Conservation (phyloP, 2,888 invertebrate genomes). For the Ormyrus nitidulus region DNA sequence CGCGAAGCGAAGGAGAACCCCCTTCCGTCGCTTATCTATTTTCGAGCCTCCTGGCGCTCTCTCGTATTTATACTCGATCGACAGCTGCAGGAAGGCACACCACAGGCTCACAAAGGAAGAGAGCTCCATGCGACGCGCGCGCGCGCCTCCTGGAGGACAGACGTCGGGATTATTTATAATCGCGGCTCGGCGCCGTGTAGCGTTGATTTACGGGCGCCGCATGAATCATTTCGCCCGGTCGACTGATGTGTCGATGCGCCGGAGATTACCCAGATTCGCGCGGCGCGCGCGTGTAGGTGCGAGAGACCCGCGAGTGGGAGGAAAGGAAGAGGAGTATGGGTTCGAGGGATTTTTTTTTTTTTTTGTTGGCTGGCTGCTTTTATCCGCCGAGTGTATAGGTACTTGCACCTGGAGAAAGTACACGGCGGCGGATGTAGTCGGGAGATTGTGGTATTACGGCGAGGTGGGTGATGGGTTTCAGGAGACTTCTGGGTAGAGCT, state of each 20-base stretch:
- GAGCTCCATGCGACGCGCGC: too few species aligned
- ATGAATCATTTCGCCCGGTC: conserved; percentile 49
- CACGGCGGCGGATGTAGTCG: neutral
- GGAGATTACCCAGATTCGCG: conserved; percentile 48
- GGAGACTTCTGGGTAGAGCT: neutral
- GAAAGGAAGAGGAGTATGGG: too few species aligned
- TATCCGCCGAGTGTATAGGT: neutral
- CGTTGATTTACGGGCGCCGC: conserved; percentile 38
- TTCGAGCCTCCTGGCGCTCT: conserved; percentile 9
- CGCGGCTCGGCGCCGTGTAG: conserved; percentile 37
- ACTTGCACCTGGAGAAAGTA: conserved; percentile 36
- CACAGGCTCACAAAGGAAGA: too few species aligned
- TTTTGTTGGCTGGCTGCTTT: neutral
- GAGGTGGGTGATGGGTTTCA: neutral
- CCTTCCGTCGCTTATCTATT: conserved; percentile 36
- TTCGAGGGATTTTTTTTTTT: neutral
- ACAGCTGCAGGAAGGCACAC: conserved; percentile 25
- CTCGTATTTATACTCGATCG: conserved; percentile 9
- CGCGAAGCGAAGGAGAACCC: neutral
- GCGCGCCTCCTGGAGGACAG: too few species aligned
- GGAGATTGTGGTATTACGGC: neutral
- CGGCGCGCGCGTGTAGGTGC: too few species aligned
- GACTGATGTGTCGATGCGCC: conserved; percentile 31
- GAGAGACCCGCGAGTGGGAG: too few species aligned
- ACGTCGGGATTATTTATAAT: conserved; percentile 48